Conservation (phyloP, 2,797 vertebrate genomes). For the Thalassophryne amazonica region DNA sequence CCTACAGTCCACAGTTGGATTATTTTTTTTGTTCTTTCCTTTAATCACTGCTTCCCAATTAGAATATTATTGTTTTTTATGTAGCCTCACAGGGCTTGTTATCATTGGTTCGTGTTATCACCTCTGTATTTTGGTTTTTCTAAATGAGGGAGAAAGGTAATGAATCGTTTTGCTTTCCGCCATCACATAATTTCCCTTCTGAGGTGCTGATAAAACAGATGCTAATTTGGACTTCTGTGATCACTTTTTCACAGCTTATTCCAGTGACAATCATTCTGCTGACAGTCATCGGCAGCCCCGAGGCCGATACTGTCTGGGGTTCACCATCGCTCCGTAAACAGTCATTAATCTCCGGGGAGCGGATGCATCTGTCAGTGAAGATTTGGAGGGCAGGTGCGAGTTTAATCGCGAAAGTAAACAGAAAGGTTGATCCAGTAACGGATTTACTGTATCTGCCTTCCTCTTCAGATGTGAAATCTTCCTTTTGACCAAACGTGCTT, state of each 20-base stretch:
- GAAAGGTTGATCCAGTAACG: slow-evolving; percentile 21
- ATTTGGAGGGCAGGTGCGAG: slow-evolving; percentile 8
- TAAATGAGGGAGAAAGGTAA: slow-evolving; percentile 46
- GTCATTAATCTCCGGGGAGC: slow-evolving; percentile 39
- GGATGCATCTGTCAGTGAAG: slow-evolving; percentile 29
- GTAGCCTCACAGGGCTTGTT: slow-evolving; percentile 58
- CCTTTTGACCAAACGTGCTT: slow-evolving; percentile 4
- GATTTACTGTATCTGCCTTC: neutral
- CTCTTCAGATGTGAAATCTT: slow-evolving; percentile 17
- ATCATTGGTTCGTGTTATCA: slow-evolving; percentile 47
- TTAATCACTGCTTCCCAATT: slow-evolving; percentile 62
- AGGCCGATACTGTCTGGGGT: slow-evolving; percentile 37
- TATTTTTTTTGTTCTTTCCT: slow-evolving; percentile 12
- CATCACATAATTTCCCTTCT: slow-evolving; percentile 54
- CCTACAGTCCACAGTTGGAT: slow-evolving; percentile 44
- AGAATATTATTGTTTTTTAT: slow-evolving; percentile 48
- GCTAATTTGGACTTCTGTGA: slow-evolving; percentile 57
- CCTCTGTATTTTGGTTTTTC: slow-evolving; percentile 63
- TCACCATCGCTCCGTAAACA: slow-evolving; percentile 38
- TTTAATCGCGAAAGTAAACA: slow-evolving; percentile 26
- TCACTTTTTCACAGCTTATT: slow-evolving; percentile 35
- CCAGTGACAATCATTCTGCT: slow-evolving; percentile 33
- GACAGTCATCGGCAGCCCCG: slow-evolving; percentile 30
- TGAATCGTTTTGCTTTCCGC: slow-evolving; percentile 53
- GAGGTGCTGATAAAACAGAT: slow-evolving; percentile 42